Conservation (phyloP, 2,888 invertebrate species). For the Lochmaea crataegi region DNA sequence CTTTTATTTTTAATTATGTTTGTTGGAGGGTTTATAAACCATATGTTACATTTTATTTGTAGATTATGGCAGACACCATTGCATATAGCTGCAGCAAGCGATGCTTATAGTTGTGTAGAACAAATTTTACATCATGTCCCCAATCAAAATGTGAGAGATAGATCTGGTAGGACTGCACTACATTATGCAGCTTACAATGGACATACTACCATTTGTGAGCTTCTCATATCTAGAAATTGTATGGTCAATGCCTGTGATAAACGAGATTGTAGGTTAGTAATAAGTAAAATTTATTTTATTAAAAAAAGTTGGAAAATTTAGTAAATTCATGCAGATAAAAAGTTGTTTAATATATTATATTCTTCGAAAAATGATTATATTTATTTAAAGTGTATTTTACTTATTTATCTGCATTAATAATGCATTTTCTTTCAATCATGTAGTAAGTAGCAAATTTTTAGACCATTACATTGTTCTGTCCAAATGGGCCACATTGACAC, state of each 20-base stretch:
- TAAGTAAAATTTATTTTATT: constrained; percentile 2
- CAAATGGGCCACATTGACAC: constrained; percentile 69
- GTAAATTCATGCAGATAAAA: neutral
- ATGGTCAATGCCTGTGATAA: constrained; percentile 74
- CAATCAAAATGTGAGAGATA: constrained; percentile 61
- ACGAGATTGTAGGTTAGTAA: constrained; percentile 64
- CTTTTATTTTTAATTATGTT: neutral
- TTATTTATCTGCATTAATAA: neutral
- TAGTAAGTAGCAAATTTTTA: constrained; percentile 39
- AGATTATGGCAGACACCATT: constrained; percentile 73
- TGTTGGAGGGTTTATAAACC: neutral
- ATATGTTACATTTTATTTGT: neutral
- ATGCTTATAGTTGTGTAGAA: constrained; percentile 70
- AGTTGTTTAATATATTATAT: too few relatives aligned
- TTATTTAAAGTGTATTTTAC: neutral
- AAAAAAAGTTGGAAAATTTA: neutral
- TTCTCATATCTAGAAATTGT: constrained; percentile 68
- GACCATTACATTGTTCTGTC: constrained; percentile 74
- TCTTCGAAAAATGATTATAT: too few relatives aligned
- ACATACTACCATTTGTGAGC: constrained; percentile 69
- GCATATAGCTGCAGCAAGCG: constrained; percentile 72
- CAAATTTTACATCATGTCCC: constrained; percentile 57
- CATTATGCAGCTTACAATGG: constrained; percentile 75
- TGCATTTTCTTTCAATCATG: neutral
- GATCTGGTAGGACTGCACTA: constrained; percentile 72